Conservation (phyloP, 2,797 vertebrate species). For the Margarornis squamiger region DNA sequence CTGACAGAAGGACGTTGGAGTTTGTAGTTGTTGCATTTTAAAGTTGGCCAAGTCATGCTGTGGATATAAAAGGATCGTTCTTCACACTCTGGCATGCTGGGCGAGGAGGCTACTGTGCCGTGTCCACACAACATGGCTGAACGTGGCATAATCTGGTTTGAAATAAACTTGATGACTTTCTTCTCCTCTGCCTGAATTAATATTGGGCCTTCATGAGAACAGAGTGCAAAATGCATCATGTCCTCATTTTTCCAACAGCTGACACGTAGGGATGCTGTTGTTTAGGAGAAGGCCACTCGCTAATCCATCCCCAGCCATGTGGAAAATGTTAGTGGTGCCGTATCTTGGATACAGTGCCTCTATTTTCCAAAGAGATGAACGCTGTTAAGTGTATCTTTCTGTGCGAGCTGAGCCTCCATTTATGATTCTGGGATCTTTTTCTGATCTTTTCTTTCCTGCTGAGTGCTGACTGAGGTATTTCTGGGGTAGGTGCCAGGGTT, state of each 20-base stretch:
- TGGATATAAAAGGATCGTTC: conserved; percentile 48
- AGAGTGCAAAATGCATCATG: neutral
- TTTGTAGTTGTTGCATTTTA: conserved; percentile 16
- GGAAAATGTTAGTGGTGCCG: conserved; percentile 12
- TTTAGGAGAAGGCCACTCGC: conserved; percentile 42
- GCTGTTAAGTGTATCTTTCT: conserved; percentile 17
- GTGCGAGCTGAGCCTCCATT: neutral
- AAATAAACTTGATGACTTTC: conserved; percentile 21
- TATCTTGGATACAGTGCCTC: conserved; percentile 51
- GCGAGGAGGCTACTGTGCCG: neutral
- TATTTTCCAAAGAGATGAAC: conserved; percentile 40
- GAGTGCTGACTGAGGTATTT: conserved; percentile 58
- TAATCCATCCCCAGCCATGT: conserved; percentile 27
- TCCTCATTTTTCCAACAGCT: conserved; percentile 7
- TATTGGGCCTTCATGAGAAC: neutral
- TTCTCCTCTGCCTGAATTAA: neutral
- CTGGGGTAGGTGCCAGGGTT: conserved; percentile 58
- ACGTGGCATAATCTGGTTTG: neutral
- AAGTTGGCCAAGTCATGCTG: conserved; percentile 47
- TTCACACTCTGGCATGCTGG: conserved; percentile 24
- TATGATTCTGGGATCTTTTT: conserved; percentile 14
- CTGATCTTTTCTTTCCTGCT: conserved; percentile 25
- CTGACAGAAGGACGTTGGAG: conserved; percentile 65
- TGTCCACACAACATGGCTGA: neutral
- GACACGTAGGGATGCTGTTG: neutral